Percentiles rank a stretch among this genome's conserved stretches.
These are phyloP conservation scores for Pachyramphus minor DNA, from an alignment of 2,113 vertebrate genomes.

Conservation along the genomic window DNA sequence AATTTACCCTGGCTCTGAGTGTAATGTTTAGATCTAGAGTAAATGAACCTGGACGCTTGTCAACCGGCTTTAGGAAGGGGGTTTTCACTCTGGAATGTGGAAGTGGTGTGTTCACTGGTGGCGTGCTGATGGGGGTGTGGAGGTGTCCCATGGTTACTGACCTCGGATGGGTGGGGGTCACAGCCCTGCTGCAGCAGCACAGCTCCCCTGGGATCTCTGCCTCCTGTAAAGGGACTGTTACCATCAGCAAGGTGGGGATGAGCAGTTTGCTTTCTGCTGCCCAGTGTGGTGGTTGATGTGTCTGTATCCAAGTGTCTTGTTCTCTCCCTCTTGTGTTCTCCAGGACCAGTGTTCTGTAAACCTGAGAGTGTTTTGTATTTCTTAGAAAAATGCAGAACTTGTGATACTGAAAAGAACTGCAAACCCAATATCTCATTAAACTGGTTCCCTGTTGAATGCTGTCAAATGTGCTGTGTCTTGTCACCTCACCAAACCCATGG, in stretches of 20 bases:
- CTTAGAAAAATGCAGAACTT: slow-evolving; percentile 56
- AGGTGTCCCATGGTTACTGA: rapidly evolving
- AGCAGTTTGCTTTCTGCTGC: neutral
- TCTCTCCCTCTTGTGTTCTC: neutral
- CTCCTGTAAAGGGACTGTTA: neutral
- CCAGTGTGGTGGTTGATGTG: neutral
- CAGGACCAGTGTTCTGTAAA: slow-evolving; percentile 47
- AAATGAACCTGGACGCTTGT: slow-evolving; percentile 6
- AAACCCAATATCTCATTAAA: slow-evolving; percentile 60
- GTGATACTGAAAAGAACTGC: slow-evolving; percentile 49
- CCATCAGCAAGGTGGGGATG: rapidly evolving
- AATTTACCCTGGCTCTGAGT: neutral
- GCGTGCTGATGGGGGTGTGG: neutral
- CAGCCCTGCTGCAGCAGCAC: neutral
- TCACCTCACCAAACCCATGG: neutral
- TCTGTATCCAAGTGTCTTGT: neutral
- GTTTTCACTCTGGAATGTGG: neutral
- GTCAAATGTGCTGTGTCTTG: slow-evolving; percentile 5
- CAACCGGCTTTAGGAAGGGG: neutral
- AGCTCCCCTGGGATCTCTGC: neutral
- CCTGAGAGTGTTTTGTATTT: slow-evolving; percentile 54
- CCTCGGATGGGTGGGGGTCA: neutral
- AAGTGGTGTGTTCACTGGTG: neutral
- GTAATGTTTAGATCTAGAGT: neutral
- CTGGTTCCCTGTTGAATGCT: slow-evolving; percentile 55